Evolutionary conservation across 2,113 vertebrate species (phyloP), one percentile per base, ranked within the genome.

Genomic region (Edolisoma coerulescens): DNA sequence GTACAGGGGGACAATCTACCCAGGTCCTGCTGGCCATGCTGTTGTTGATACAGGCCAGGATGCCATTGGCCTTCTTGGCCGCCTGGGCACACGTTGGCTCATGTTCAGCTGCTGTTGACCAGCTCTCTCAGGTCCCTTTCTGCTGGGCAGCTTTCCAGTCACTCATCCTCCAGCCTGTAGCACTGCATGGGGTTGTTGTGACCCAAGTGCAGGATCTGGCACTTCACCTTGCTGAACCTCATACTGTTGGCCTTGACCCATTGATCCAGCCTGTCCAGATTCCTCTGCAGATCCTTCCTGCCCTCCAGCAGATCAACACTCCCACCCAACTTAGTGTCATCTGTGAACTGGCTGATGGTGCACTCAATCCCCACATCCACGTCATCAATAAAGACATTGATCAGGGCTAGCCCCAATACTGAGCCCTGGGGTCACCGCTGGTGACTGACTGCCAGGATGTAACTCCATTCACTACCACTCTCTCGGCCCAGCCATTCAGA

Each of bases 171-270:
- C 42, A 65, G 30, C 42, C 20, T 49, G 6, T 1, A 57, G 60
- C 24, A 49, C 16, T 49, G 24, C 35, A 0, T 49, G 60, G 42
- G 59, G 16, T 7, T 49, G 30, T 30, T 65, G 30, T 30, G 24
- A 85, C 28, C 16, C 50, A 47, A 26, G 28, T 59, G 45, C 13
- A 60, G 19, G 23, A 45, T 9, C 16, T 75, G 44, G 33, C 19
- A 33, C 10, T 45, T 67, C 3, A 26, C 28, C 11, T 52, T 52
- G 11, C 30, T 68, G 61, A 52, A 32, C 11, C 20, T 41, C n/a
- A 17, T 61, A 53, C 10, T 1, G 6, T 3, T 67, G 16, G 13
- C n/a, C 13, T n/a, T 33, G 30, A 6, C n/a, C 24, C 2, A 1
- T 21, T 13, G 11, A 60, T 60, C 16, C 39, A 60, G 30, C 28